Percentiles rank a stretch among this genome's conserved stretches.
These are phyloP conservation scores for Paragorgia papillata DNA, from an alignment of 92 coral and sea anemone species.

Conservation along the genomic window DNA sequence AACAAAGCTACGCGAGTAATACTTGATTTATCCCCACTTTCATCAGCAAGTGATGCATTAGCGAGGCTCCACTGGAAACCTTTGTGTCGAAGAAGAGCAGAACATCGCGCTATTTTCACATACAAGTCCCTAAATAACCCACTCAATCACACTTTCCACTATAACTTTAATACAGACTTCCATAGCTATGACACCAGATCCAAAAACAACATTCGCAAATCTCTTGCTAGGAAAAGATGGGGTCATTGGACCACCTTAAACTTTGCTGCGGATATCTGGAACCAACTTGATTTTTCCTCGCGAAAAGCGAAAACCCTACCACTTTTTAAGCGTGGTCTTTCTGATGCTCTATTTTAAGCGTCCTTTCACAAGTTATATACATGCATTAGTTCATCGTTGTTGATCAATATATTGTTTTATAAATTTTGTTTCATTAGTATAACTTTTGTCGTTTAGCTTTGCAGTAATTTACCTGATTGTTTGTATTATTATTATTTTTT, in stretches of 20 bases:
- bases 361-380: no score
- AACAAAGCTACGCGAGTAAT: slow-evolving; percentile 58
- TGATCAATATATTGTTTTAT: no score
- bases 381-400: no score
- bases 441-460: no score
- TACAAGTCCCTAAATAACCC: slow-evolving; percentile 27
- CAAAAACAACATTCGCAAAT: slow-evolving; percentile 38
- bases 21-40: slow-evolving; percentile 26
- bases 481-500: no score
- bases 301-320: no score
- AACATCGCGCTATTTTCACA: slow-evolving; percentile 36
- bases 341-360: no score
- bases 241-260: slow-evolving; percentile 48
- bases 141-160: slow-evolving; percentile 26
- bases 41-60: slow-evolving; percentile 44
- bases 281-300: slow-evolving; percentile 9
- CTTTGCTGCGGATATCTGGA: slow-evolving; percentile 46
- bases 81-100: slow-evolving; percentile 33
- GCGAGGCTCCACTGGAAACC: slow-evolving; percentile 50
- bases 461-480: no score
- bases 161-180: slow-evolving; percentile 22
- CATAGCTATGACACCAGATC: slow-evolving; percentile 43
- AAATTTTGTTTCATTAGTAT: no score
- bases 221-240: slow-evolving; percentile 39
- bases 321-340: no score